Evolutionary conservation across 2,113 vertebrate genomes (phyloP).

Genomic region (Thamnaconus septentrionalis): DNA sequence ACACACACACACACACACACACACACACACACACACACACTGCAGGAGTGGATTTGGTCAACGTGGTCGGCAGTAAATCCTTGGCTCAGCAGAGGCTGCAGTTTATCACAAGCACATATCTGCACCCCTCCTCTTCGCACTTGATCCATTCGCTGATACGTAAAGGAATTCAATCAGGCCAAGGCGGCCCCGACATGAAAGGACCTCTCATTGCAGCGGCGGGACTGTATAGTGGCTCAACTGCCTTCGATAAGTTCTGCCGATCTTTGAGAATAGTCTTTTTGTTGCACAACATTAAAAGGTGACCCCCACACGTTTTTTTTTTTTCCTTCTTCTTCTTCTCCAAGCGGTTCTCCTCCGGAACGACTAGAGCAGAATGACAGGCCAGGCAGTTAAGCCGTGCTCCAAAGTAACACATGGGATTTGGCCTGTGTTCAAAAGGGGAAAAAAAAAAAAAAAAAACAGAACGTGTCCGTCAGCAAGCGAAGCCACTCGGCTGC

Average conservation of each 20-base stretch:
- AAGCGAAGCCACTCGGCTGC: too few relatives aligned
- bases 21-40: not conserved
- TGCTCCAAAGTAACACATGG: too few relatives aligned
- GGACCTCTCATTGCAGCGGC: slow-evolving; percentile 62
- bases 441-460: too few relatives aligned
- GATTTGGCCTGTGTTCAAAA: too few relatives aligned
- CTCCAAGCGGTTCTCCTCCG: slow-evolving; percentile 11
- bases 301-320: slow-evolving; percentile 68
- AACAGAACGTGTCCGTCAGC: too few relatives aligned
- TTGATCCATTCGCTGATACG: slow-evolving; percentile 79
- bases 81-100: slow-evolving; percentile 69
- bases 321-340: slow-evolving; percentile 32
- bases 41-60: slow-evolving; percentile 71
- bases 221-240: slow-evolving; percentile 51
- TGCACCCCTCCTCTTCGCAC: slow-evolving; percentile 65
- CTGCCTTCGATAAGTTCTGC: slow-evolving; percentile 64
- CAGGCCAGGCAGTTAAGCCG: too few relatives aligned
- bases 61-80: slow-evolving; percentile 68
- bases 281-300: slow-evolving; percentile 74
- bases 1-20: not conserved
- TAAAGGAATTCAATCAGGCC: slow-evolving; percentile 79
- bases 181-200: slow-evolving; percentile 71
- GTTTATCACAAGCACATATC: slow-evolving; percentile 76
- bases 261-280: slow-evolving; percentile 69
- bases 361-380: slow-evolving; percentile 12